Percentiles rank a stretch among this genome's conserved stretches.
Evolutionary conservation across 2,888 invertebrate species (phyloP).

Genomic region (Strigamia crassipes): DNA sequence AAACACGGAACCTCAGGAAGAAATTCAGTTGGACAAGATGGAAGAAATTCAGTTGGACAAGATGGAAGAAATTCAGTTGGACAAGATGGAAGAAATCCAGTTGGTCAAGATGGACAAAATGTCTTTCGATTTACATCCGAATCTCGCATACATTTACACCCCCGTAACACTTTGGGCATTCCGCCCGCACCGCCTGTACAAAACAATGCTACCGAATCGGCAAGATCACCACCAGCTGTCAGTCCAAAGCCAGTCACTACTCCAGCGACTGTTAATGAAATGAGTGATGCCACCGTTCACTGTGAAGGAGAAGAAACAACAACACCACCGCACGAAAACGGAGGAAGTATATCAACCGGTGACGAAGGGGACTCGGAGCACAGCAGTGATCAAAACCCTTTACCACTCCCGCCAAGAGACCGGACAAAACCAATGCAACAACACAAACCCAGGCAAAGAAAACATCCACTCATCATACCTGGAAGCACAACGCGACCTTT

Average conservation of each 20-base stretch:
- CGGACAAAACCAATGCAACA: slow-evolving; percentile 66
- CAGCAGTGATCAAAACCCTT: slow-evolving; percentile 65
- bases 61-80: slow-evolving; percentile 43
- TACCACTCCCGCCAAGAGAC: slow-evolving; percentile 79
- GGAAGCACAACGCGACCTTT: slow-evolving; percentile 45
- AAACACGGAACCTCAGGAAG: slow-evolving; percentile 57
- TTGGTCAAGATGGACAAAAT: slow-evolving; percentile 49
- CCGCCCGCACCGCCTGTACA: slow-evolving; percentile 39
- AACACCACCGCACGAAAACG: slow-evolving; percentile 14
- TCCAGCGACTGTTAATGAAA: background rate
- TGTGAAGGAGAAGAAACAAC: background rate
- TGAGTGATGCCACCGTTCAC: background rate
- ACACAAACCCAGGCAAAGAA: slow-evolving; percentile 72
- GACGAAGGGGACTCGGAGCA: slow-evolving; percentile 50
- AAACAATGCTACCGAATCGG: slow-evolving; percentile 45
- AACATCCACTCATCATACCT: slow-evolving; percentile 79
- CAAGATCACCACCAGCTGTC: slow-evolving; percentile 17
- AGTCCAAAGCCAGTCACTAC: background rate
- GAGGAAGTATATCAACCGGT: background rate
- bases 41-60: slow-evolving; percentile 47
- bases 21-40: slow-evolving; percentile 46
- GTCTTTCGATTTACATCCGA: slow-evolving; percentile 38
- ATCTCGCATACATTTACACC: slow-evolving; percentile 22
- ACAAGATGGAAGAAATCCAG: slow-evolving; percentile 44
- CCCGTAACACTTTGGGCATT: background rate